Evolutionary conservation across 2,888 invertebrate species (phyloP), one percentile per base, ranked within the genome.

Genomic region (Rotaria socialis): DNA sequence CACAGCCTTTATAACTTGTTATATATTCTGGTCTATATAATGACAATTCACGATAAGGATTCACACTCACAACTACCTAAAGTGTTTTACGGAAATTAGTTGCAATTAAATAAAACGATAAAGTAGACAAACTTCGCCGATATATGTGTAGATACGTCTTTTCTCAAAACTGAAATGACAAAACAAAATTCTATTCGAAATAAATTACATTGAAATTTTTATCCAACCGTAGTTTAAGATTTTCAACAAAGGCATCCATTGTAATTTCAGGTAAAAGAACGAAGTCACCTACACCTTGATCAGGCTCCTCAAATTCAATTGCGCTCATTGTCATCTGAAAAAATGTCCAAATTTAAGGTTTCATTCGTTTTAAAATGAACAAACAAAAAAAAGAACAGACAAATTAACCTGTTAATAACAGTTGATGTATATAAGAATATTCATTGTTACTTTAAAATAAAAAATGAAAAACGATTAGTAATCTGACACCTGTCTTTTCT

Each of bases 181-280:
- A 22, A 35, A 7, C 14, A 56, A 47, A n/a, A 2, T 24, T 67
- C 43, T 43, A 27, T 60, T 27, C 67, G 50, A 14, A 19, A 84
- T 35, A 35, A 35, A 52, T 58, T 55, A 8, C n/a, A 41, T 24
- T 3, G 67, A 85, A 43, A 22, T 2, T 24, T 11, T 11, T 27
- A 35, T 87, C 89, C 92, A 92, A 97, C 97, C 97, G 94, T 90
- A 94, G 92, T 92, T 94, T 94, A 90, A 97, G 93, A 92, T 98
- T 98, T 90, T 95, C 94, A 93, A 97, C 95, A 91, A 98, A 96
- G 89, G 94, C 94, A 89, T 95, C 95, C 90, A 95, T 93, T 89
- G 95, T 94, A 90, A 98, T 94, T 92, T 95, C 94, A 92, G 96
- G 95, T 92, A 98, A 92, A 87, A 98, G 94, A 91, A 97, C 97